Evolutionary conservation across 2,888 invertebrate genomes (phyloP), one percentile per base, ranked within the genome.

Genomic region (Lingula anatina): DNA sequence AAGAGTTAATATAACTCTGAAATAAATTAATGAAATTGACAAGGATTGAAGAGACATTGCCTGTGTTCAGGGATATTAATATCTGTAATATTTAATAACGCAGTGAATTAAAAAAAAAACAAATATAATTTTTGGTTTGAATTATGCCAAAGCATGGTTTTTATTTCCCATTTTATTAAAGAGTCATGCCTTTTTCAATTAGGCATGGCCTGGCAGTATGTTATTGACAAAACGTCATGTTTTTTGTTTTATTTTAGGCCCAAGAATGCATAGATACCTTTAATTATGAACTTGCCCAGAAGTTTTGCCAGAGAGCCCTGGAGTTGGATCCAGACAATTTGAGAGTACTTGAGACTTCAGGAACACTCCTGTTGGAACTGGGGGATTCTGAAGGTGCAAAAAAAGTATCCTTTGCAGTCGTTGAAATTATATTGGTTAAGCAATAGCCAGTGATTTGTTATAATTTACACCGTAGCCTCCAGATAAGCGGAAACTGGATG

Each of bases 221-320:
- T 7, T 20, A 31, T 44, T 2, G 20, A 23, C 12, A 20, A 12
- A 15, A 15, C 31, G 20, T 24, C 3, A 3, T 38, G 37, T 25
- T 35, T 50, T 37, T 36, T 42, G 7, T 52, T 21, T 37, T 53
- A 20, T 23, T 47, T 5, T 47, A 75, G 73, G 78, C 76, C 7
- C 71, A 77, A 58, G 69, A 74, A 28, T 67, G 66, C 50, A 67
- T 78, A 40, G 76, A 78, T 53, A 61, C 62, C 43, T 78, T 77
- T 64, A 66, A 76, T 40, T 76, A 73, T 68, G 76, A 78, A 50
- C 53, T 73, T 53, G 79, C 78, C 18, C 70, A 72, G 55, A 69
- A 67, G 54, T 77, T 72, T 53, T 75, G 75, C 54, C 70, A 75
- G 55, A 61, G 73, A 47, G 77, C 76, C 5, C 54, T 79, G 41